Evolutionary conservation across 2,888 invertebrate genomes (phyloP), one percentile per base, ranked within the genome.

Genomic region (Anarsia innoxiella): DNA sequence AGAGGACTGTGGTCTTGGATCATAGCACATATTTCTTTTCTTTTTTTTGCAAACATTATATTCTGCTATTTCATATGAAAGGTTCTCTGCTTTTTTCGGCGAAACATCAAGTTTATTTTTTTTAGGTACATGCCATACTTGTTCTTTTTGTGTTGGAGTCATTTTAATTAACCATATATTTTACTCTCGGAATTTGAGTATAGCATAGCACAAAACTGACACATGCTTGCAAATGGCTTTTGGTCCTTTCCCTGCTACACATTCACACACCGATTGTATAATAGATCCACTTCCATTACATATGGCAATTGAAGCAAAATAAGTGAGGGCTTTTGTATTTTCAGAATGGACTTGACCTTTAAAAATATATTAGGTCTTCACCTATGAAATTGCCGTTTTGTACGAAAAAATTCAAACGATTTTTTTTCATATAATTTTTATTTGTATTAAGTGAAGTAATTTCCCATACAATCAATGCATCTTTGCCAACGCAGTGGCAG

Each of bases 61-160:
- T 31, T 31, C 32, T 26, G 15, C 4, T 32, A 28, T 32, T 27
- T 14, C 34, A 33, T 23, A 39, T 28, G 39, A n/a, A 33, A 39
- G 34, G 23, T 33, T 13, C n/a, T 19, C 39, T 28, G 39, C 39
- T 28, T 39, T 39, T 29, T 33, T 27, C 3, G 33, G 39, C 5
- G 39, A 39, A 27, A 39, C 9, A 23, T 36, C 13, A 3, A 23
- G 2, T 39, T 39, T 33, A 3, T 12, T 34, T 33, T 39, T 39
- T 39, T 39, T 33, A 16, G 28, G 19, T 23, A 9, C 33, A 33
- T 39, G 39, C 39, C 34, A 35, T 39, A 30, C 26, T 30, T 39
- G 34, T 39, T 35, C 35, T 1, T 28, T 38, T 16, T 39, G 25
- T 15, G 39, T 34, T 29, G 39, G 39, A n/a, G 34, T 35, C 8